Percentiles rank a stretch among this genome's conserved stretches.
These are phyloP conservation scores for Macrotus californicus DNA, from an alignment of 2,113 vertebrate genomes.

Conservation along the genomic window DNA sequence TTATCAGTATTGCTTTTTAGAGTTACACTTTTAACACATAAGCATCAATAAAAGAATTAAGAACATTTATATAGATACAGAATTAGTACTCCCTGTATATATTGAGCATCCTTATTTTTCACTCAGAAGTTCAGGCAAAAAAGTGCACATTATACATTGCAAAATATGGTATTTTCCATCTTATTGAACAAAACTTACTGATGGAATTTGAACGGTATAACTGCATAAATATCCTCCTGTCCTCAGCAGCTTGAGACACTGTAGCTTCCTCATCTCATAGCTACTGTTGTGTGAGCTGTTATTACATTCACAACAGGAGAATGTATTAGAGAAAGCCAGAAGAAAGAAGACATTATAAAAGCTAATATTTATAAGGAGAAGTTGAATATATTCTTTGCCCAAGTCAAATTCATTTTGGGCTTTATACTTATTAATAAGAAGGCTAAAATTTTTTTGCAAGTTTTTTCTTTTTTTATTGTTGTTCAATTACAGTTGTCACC, in stretches of 20 bases:
- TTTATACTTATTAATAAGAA: constrained; percentile 14
- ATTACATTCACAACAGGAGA: not conserved
- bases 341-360: not conserved
- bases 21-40: too few species aligned
- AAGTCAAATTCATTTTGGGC: not conserved
- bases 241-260: not conserved
- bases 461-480: too few species aligned
- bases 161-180: not conserved
- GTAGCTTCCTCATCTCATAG: not conserved
- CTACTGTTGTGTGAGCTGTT: not conserved
- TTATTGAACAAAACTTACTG: not conserved
- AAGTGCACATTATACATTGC: too few species aligned
- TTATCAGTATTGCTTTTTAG: too few species aligned
- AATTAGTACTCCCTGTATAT: too few species aligned
- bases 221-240: not conserved
- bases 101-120: too few species aligned
- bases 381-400: not conserved
- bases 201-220: not conserved
- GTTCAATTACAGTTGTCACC: too few species aligned
- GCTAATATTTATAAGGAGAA: not conserved
- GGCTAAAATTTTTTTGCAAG: not conserved
- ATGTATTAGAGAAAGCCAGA: not conserved
- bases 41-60: too few species aligned
- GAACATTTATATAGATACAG: too few species aligned
- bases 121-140: too few species aligned